A percentile compares a stretch with the other conserved stretches of the same genome.
These are phyloP conservation scores for Oreamnos americanus DNA, from an alignment of 2,113 vertebrate species.

Conservation along the genomic window DNA sequence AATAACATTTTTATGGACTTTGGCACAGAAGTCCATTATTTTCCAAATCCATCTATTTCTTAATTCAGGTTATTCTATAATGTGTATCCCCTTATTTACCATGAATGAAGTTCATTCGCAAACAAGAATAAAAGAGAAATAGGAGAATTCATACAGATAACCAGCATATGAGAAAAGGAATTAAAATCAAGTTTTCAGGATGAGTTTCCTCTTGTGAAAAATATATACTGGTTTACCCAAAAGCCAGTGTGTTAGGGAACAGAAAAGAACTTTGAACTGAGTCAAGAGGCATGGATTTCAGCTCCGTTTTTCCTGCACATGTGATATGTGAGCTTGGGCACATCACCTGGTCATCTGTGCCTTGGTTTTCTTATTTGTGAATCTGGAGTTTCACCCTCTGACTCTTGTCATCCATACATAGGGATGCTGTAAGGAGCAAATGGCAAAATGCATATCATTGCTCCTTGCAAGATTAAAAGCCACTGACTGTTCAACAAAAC, in stretches of 20 bases:
- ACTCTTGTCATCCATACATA: neutral
- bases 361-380: neutral
- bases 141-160: neutral
- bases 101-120: neutral
- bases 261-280: neutral
- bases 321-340: neutral
- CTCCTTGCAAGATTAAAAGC: conserved; percentile 10
- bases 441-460: neutral
- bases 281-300: neutral
- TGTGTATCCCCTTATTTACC: neutral
- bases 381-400: neutral
- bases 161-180: neutral
- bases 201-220: neutral
- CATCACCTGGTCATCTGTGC: fast-evolving
- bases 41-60: neutral
- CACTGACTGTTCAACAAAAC: neutral
- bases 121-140: neutral
- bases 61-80: neutral
- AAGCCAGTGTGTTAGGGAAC: neutral
- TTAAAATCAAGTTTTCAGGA: neutral
- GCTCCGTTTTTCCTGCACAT: neutral
- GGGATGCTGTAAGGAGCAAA: neutral
- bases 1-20: neutral
- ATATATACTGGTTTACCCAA: neutral
- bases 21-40: neutral